Base-by-base conservation (phyloP, 2,797 vertebrate species). In the Lerista edwardsae region DNA sequence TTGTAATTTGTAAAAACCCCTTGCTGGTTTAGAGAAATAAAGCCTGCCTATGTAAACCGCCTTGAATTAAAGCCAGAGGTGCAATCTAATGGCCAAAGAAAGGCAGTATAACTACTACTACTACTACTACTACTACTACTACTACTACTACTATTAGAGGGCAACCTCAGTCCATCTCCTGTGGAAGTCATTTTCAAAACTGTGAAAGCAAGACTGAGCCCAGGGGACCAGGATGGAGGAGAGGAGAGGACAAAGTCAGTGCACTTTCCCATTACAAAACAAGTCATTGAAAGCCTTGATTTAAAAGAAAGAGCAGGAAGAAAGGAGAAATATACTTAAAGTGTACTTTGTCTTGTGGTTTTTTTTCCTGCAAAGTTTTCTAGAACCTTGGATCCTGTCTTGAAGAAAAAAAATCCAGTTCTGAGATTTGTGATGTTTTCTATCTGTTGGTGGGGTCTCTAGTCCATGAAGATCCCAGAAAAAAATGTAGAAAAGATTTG, bases 401-500 rank as follows among this genome's bases (percentile, higher is more conserved):
- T 77, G 36, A 75, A 47, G 71, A 69, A 17, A 87, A 69, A 17
- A 87, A 61, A 2, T 39, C 14, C 31, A 76, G 3, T 67, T 31
- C 2, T 31, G 27, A 64, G 3, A 67, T 59, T 57, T 17, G 3
- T 57, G 31, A 72, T 90, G 89, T 78, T 2, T 17, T 67, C 75
- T 84, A 25, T 41, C 51, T 2, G 3, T 25, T 69, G 23, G 62
- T 80, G 44, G 76, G 2, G 0, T 67, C 91, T 79, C 69, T 39
- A 39, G 82, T 61, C 80, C 80, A 8, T 2, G 15, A 89, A 55
- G 27, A 73, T 90, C 87, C 82, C 69, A 59, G 91, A 79, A 86
- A 14, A 51, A 81, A 82, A 81, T 82, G 88, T 87, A 88, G 89
- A 93, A 89, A 91, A 92, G 75, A 84, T 31, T 84, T 73, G 68